Percentiles rank a stretch among this genome's conserved stretches.
These are phyloP conservation scores for Pogonocichla stellata DNA, from an alignment of 2,113 vertebrate genomes.

Conservation along the genomic window DNA sequence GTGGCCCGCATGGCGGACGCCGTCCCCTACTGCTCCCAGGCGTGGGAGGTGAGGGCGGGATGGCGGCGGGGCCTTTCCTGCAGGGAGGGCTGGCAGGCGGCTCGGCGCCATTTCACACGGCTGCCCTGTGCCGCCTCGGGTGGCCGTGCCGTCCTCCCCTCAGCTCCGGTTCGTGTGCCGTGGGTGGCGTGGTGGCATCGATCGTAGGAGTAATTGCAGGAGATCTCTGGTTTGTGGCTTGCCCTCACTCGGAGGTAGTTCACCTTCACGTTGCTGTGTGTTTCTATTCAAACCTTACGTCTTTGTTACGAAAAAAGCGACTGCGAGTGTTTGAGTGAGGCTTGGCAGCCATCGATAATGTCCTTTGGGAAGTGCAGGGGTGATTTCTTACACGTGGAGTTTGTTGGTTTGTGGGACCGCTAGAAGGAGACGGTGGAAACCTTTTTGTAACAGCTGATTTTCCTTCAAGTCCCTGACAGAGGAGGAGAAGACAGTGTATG, in stretches of 20 bases:
- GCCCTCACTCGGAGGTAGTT: rapidly evolving
- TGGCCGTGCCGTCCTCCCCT: rapidly evolving
- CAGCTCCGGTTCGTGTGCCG: rapidly evolving
- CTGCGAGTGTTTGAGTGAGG: not conserved
- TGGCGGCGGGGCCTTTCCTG: not conserved
- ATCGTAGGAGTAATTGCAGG: not conserved
- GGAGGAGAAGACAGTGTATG: slow-evolving; percentile 63
- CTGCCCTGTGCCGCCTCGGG: rapidly evolving
- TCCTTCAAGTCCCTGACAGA: slow-evolving; percentile 55
- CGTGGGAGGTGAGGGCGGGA: slow-evolving; percentile 67
- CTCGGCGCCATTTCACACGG: rapidly evolving
- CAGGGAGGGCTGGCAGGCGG: rapidly evolving
- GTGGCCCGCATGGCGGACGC: slow-evolving; percentile 48
- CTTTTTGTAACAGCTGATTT: not conserved
- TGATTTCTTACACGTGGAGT: rapidly evolving
- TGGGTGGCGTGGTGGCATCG: not conserved
- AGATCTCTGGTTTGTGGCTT: not conserved
- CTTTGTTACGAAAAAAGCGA: rapidly evolving
- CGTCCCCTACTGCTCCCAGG: slow-evolving; percentile 61
- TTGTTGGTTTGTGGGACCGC: not conserved
- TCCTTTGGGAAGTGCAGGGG: not conserved
- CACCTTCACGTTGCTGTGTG: rapidly evolving
- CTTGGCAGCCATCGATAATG: not conserved
- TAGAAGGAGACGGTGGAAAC: not conserved
- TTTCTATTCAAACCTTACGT: rapidly evolving